These are phyloP conservation scores for Eupithecia exiguata DNA, from an alignment of 2,888 invertebrate species.

Conservation along the genomic window DNA sequence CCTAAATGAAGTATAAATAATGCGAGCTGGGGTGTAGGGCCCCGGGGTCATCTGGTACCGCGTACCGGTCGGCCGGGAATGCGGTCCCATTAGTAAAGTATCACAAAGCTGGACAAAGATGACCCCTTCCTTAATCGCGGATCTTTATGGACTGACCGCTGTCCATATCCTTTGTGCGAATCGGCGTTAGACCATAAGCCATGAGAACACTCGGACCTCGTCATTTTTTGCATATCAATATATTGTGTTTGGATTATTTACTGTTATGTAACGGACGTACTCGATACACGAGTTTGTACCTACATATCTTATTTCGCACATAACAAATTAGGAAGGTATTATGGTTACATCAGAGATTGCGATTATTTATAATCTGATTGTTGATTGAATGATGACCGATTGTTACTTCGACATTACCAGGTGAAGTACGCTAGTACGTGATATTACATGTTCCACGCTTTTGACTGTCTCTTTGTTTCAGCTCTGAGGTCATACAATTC, in stretches of 20 bases:
- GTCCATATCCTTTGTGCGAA: conserved; percentile 67
- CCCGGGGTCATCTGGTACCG: conserved; percentile 61
- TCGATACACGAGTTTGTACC: conserved; percentile 11
- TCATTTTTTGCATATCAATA: conserved; percentile 75
- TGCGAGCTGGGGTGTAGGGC: conserved; percentile 56
- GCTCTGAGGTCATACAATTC: conserved; percentile 1
- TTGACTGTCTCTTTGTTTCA: neutral
- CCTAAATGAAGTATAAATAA: conserved; percentile 79
- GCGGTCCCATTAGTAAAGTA: conserved; percentile 80
- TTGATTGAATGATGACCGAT: conserved; percentile 23
- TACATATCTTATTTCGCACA: neutral
- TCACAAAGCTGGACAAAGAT: conserved; percentile 67
- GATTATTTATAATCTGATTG: conserved; percentile 7
- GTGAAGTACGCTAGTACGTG: conserved; percentile 2
- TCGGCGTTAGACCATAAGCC: conserved; percentile 81
- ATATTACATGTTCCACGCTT: neutral
- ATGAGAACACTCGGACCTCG: conserved; percentile 60
- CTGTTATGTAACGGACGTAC: conserved; percentile 41
- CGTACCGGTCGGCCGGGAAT: conserved; percentile 76
- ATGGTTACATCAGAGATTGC: conserved; percentile 9
- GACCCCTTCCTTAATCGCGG: conserved; percentile 72
- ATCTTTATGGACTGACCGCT: conserved; percentile 81
- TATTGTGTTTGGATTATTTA: conserved; percentile 49
- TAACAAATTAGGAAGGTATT: neutral
- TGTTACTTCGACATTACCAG: conserved; percentile 15